Percentiles rank a stretch among this genome's conserved stretches.
These are phyloP conservation scores for Chaetoderma sp. DNA, from an alignment of 2,888 invertebrate species.

Conservation along the genomic window DNA sequence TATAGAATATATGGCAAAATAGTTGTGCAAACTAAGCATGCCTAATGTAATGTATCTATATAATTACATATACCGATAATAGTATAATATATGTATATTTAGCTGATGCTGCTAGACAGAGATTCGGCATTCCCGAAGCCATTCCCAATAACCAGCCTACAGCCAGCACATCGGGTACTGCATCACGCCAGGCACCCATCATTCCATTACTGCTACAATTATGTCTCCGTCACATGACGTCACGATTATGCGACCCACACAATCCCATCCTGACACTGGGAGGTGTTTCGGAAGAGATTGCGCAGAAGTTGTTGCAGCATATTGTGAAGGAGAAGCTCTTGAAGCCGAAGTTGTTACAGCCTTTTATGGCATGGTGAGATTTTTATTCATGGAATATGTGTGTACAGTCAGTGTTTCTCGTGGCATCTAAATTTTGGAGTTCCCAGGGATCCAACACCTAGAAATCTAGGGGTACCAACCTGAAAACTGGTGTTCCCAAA, in stretches of 20 bases:
- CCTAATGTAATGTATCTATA: no score
- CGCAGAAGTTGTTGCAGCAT: conserved; percentile 52
- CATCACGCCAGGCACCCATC: neutral
- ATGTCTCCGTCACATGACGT: conserved; percentile 49
- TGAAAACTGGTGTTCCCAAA: no score
- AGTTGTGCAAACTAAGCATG: no score
- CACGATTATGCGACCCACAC: conserved; percentile 52
- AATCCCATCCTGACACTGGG: conserved; percentile 51
- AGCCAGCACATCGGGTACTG: neutral
- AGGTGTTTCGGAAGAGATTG: conserved; percentile 58
- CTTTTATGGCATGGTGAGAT: conserved; percentile 62
- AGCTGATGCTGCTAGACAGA: conserved; percentile 57
- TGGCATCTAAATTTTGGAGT: no score
- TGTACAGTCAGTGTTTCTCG: no score
- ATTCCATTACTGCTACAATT: conserved; percentile 44
- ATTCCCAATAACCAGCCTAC: neutral
- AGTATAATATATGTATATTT: no score
- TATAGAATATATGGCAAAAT: no score
- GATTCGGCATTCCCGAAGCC: conserved; percentile 36
- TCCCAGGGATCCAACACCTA: no score
- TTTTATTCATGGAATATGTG: neutral
- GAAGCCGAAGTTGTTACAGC: conserved; percentile 56
- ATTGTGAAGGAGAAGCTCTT: conserved; percentile 59
- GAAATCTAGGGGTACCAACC: no score
- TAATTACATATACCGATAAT: no score